phyloP scores from a whole-genome alignment of 2,888 invertebrate genomes.

The Amphipoea lucens region DNA sequence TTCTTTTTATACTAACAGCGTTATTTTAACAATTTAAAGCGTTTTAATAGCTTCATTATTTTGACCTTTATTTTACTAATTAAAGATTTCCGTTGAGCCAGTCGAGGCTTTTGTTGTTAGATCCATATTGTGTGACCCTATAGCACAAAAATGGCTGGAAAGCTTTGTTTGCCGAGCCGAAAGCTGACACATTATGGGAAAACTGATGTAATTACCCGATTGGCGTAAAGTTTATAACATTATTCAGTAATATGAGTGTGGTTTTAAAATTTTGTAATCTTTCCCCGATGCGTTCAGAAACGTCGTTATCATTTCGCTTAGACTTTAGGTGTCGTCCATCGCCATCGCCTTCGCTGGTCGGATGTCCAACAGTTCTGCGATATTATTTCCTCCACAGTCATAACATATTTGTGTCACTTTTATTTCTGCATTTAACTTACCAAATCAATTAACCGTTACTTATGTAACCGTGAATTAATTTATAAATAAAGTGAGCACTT shows the following conservation, averaged over 20 bases:
- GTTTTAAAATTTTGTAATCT: slow-evolving; percentile 57
- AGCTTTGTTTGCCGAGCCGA: slow-evolving; percentile 79
- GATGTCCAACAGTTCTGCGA: slow-evolving; percentile 67
- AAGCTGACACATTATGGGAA: slow-evolving; percentile 81
- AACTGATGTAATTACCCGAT: slow-evolving; percentile 64
- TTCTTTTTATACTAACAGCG: slow-evolving; percentile 80
- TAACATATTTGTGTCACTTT: slow-evolving; percentile 19
- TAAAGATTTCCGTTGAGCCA: slow-evolving; percentile 66
- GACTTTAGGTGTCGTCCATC: slow-evolving; percentile 85
- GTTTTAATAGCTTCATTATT: slow-evolving; percentile 70
- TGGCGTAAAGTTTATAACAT: slow-evolving; percentile 67
- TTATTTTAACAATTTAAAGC: slow-evolving; percentile 76
- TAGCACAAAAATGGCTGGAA: slow-evolving; percentile 66
- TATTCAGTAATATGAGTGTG: slow-evolving; percentile 59
- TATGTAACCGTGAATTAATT: slow-evolving; percentile 38
- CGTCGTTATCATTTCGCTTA: slow-evolving; percentile 78
- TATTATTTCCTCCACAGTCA: slow-evolving; percentile 16
- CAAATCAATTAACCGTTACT: slow-evolving; percentile 35
- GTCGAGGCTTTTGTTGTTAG: slow-evolving; percentile 74
- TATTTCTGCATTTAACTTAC: slow-evolving; percentile 14
- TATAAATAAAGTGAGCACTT: slow-evolving; percentile 20
- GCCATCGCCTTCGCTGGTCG: slow-evolving; percentile 80
- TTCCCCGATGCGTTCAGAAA: slow-evolving; percentile 83
- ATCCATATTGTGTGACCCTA: slow-evolving; percentile 67
- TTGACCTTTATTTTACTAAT: slow-evolving; percentile 60